These are phyloP conservation scores for Diplazon laetatorius DNA, from an alignment of 2,888 invertebrate genomes.

Conservation along the genomic window DNA sequence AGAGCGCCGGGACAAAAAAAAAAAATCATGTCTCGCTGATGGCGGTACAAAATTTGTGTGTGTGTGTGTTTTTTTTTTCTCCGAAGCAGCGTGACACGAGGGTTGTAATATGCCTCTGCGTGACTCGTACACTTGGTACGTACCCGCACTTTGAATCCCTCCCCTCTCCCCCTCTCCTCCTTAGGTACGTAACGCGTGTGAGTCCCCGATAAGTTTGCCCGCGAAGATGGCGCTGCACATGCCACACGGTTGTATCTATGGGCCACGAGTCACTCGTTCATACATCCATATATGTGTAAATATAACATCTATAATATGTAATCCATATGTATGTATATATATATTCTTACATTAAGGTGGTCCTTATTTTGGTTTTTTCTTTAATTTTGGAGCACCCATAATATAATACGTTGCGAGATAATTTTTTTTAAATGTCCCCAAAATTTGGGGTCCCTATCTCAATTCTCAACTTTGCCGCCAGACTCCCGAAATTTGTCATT, in stretches of 20 bases:
- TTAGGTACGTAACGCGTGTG: constrained; percentile 19
- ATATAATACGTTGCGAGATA: no score
- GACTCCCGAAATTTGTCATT: no score
- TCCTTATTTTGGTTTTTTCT: no score
- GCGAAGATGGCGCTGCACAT: not conserved
- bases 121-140: constrained; percentile 72
- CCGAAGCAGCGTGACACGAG: constrained; percentile 68
- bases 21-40: constrained; percentile 72
- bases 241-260: constrained; percentile 56
- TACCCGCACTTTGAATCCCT: no score
- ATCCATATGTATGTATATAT: no score
- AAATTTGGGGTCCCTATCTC: no score
- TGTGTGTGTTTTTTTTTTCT: no score
- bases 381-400: constrained; percentile 7
- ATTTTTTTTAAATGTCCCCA: no score
- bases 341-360: no score
- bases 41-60: constrained; percentile 70
- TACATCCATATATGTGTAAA: constrained; percentile 40
- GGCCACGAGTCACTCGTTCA: constrained; percentile 51
- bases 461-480: no score
- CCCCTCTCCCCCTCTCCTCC: no score
- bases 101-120: constrained; percentile 69
- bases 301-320: no score
- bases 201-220: not conserved
- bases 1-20: constrained; percentile 61